Evolutionary conservation across 2,888 invertebrate species (phyloP).

Genomic region (Lepeophtheirus nordmannii): DNA sequence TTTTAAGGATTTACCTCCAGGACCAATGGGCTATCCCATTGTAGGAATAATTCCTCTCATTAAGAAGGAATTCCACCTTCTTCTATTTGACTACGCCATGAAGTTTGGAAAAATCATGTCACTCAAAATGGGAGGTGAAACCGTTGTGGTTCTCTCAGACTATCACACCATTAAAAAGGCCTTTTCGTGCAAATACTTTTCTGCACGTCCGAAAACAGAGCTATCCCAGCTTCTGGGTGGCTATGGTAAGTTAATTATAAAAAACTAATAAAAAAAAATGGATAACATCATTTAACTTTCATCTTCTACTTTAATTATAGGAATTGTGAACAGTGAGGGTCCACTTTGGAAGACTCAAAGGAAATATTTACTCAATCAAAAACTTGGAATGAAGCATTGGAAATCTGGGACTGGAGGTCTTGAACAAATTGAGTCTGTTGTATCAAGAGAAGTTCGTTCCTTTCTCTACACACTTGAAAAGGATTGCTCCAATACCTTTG

Average conservation of each 20-base stretch:
- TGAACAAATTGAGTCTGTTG: constrained; percentile 59
- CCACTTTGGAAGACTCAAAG: constrained; percentile 78
- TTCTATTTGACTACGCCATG: background rate
- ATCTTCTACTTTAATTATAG: constrained; percentile 37
- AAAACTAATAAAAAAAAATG: background rate
- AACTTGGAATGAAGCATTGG: constrained; percentile 73
- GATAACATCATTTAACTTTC: background rate
- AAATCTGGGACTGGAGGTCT: constrained; percentile 47
- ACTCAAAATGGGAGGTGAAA: constrained; percentile 13
- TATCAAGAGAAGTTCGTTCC: background rate
- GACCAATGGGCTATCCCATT: background rate
- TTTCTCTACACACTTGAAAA: constrained; percentile 10
- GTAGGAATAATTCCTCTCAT: constrained; percentile 1
- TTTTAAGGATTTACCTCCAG: background rate
- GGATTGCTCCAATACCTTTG: background rate
- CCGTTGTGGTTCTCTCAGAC: constrained; percentile 15
- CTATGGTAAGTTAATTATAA: constrained; percentile 7
- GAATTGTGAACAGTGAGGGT: constrained; percentile 74
- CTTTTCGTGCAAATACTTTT: background rate
- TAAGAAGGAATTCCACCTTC: constrained; percentile 17
- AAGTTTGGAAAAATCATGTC: constrained; percentile 12
- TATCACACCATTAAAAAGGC: constrained; percentile 8
- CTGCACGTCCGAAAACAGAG: constrained; percentile 18
- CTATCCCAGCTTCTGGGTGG: constrained; percentile 4
- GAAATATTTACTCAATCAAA: constrained; percentile 66